Conservation (phyloP, 2,797 vertebrate species). For the Kryptopterus vitreolus region DNA sequence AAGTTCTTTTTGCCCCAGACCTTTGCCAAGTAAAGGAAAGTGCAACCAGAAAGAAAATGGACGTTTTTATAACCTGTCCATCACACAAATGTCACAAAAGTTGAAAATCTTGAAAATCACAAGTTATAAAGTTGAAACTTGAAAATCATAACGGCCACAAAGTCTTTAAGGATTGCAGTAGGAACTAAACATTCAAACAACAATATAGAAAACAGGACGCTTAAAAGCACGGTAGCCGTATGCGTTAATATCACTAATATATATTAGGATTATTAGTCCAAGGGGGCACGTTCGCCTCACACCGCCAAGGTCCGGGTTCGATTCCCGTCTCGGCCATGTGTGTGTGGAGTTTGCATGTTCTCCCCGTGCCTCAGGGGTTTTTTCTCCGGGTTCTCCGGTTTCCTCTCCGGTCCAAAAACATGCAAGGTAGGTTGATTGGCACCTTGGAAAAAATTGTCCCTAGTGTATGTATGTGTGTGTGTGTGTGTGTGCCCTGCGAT, state of each 20-base stretch:
- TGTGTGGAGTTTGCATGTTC: no score
- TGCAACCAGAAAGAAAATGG: not conserved
- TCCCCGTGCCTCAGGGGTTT: no score
- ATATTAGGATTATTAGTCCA: not conserved
- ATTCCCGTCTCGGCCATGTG: no score
- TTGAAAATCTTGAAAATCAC: not conserved
- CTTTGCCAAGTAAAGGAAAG: not conserved
- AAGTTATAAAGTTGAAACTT: no score
- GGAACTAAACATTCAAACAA: not conserved
- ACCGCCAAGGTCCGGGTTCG: no score
- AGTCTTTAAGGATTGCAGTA: not conserved
- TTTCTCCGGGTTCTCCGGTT: no score
- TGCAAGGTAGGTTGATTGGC: no score
- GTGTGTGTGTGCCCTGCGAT: no score
- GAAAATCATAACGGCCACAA: not conserved
- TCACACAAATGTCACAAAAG: not conserved
- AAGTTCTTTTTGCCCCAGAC: not conserved
- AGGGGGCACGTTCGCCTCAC: no score
- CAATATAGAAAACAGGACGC: not conserved
- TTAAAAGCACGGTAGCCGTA: not conserved
- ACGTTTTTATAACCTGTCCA: not conserved
- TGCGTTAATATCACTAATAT: not conserved
- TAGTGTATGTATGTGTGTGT: no score
- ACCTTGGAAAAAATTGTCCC: no score
- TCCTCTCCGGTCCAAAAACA: no score